phyloP scores from a whole-genome alignment of 2,797 vertebrate species.

The Buphagus erythrorhynchus region DNA sequence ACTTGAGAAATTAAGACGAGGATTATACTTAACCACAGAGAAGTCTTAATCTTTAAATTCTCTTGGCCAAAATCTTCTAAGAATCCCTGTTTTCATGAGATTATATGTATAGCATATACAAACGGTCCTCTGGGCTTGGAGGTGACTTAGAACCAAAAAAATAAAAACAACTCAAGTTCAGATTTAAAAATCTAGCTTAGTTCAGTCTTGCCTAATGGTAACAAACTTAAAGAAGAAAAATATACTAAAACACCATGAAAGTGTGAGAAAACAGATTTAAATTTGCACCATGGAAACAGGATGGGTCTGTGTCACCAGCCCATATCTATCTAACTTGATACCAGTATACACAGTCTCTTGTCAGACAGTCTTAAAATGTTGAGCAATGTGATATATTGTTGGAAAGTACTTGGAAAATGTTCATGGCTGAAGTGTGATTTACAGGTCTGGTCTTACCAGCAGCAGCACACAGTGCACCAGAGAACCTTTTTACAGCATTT shows the following conservation, averaged over 20 bases:
- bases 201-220: background rate
- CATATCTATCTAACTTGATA: background rate
- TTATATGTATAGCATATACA: background rate
- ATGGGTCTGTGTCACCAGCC: background rate
- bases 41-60: background rate
- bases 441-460: conserved; percentile 5
- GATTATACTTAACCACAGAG: background rate
- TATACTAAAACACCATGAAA: background rate
- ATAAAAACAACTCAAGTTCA: background rate
- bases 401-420: conserved; percentile 28
- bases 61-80: background rate
- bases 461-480: background rate
- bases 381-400: conserved; percentile 20
- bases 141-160: background rate
- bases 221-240: conserved; percentile 12
- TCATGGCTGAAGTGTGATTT: conserved; percentile 24
- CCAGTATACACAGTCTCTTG: background rate
- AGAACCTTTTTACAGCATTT: background rate
- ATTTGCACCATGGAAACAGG: background rate
- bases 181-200: background rate
- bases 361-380: background rate
- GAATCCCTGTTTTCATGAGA: background rate
- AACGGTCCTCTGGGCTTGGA: background rate
- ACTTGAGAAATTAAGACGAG: background rate
- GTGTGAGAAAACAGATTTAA: background rate